A percentile compares a stretch with the other conserved stretches of the same genome.
Conservation (phyloP, 2,888 invertebrate genomes). For the Brachylomia viminalis region DNA sequence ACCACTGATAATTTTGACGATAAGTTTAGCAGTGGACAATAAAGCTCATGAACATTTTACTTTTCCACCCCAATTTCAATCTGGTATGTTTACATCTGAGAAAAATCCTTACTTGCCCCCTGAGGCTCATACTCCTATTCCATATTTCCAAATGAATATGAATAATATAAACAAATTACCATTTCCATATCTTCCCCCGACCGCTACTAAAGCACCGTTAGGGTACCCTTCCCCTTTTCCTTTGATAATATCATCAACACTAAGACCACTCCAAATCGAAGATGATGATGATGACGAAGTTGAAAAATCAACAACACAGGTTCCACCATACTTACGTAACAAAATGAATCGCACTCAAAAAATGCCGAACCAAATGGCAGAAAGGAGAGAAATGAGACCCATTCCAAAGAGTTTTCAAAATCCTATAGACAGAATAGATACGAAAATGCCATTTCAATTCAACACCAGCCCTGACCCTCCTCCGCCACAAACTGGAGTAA, state of each 20-base stretch:
- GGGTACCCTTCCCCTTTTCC: constrained; percentile 81
- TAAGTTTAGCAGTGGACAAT: constrained; percentile 73
- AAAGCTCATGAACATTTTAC: constrained; percentile 80
- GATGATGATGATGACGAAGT: constrained; percentile 75
- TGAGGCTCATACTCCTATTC: constrained; percentile 81
- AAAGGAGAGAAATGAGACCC: constrained; percentile 76
- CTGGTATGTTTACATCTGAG: constrained; percentile 78
- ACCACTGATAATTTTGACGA: constrained; percentile 75
- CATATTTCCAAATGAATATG: constrained; percentile 81
- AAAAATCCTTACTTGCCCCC: constrained; percentile 84
- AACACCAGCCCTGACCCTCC: constrained; percentile 64
- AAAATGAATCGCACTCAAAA: constrained; percentile 75
- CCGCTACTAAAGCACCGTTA: constrained; percentile 79
- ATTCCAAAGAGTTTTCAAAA: constrained; percentile 74
- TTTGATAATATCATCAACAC: constrained; percentile 78
- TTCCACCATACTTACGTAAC: constrained; percentile 56
- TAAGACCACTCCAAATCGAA: constrained; percentile 75
- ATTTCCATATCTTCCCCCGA: constrained; percentile 82
- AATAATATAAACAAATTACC: constrained; percentile 82
- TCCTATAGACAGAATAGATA: constrained; percentile 82
- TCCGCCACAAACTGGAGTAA: constrained; percentile 60
- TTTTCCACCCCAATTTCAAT: constrained; percentile 82
- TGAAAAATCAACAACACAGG: constrained; percentile 65
- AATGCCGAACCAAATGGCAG: constrained; percentile 60
- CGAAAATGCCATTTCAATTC: constrained; percentile 75